phyloP scores from a whole-genome alignment of 2,113 vertebrate genomes.

The Cyprinodon variegatus region DNA sequence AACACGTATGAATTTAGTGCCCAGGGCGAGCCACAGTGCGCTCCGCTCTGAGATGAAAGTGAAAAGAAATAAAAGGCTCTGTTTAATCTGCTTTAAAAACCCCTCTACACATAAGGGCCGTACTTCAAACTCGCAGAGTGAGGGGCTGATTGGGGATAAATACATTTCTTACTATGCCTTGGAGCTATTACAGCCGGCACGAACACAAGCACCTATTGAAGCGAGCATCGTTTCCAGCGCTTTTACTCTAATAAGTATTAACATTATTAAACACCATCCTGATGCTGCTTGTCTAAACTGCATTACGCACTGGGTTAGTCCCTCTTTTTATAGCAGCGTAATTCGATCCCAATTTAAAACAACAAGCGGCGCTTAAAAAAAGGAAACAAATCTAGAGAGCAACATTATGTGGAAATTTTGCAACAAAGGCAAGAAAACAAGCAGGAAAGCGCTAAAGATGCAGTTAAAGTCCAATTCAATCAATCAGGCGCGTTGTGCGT shows the following conservation, averaged over 20 bases:
- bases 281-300: constrained; percentile 86
- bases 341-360: constrained; percentile 80
- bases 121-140: constrained; percentile 91
- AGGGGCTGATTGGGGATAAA: constrained; percentile 97
- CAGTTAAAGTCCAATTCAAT: background rate
- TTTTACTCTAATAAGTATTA: constrained; percentile 96
- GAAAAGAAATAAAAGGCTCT: constrained; percentile 97
- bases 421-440: constrained; percentile 7
- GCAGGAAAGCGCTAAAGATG: constrained; percentile 9
- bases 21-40: constrained; percentile 92
- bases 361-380: constrained; percentile 22
- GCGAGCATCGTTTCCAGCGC: constrained; percentile 89
- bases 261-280: constrained; percentile 95
- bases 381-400: background rate
- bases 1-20: constrained; percentile 90
- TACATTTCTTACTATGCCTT: constrained; percentile 93
- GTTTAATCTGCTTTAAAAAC: constrained; percentile 99
- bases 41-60: constrained; percentile 98
- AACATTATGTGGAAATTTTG: constrained; percentile 27
- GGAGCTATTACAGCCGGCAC: constrained; percentile 93
- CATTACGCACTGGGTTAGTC: constrained; percentile 76
- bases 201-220: constrained; percentile 93
- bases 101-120: constrained; percentile 93
- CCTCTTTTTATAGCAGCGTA: constrained; percentile 85
- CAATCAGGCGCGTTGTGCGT: background rate